Conservation (phyloP, 2,797 vertebrate species). For the Hapalemur alaotrensis region DNA sequence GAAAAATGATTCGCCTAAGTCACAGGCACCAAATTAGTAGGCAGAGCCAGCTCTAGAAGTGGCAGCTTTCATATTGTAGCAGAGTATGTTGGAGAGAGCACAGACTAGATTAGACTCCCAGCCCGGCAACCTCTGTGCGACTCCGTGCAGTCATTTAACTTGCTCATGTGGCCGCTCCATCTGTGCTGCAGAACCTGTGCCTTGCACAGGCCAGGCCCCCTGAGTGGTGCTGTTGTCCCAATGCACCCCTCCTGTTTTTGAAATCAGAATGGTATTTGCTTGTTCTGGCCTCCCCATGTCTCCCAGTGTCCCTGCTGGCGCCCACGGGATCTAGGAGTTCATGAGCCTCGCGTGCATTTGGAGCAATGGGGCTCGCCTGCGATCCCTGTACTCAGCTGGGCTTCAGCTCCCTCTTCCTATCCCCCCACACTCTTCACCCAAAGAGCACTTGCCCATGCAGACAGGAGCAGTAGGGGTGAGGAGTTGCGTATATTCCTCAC, state of each 20-base stretch:
- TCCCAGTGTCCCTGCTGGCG: neutral
- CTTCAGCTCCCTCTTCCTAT: neutral
- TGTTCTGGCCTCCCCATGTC: neutral
- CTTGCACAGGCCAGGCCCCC: accelerated
- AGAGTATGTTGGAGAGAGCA: neutral
- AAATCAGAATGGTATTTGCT: neutral
- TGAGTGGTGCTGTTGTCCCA: neutral
- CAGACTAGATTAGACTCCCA: neutral
- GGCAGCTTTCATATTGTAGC: neutral
- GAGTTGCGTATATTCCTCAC: accelerated
- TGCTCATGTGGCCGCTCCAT: neutral
- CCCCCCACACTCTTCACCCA: neutral
- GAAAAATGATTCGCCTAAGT: neutral
- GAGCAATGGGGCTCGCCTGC: neutral
- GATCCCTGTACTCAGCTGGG: neutral
- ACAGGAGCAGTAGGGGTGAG: neutral
- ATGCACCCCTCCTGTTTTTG: neutral
- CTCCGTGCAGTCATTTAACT: neutral
- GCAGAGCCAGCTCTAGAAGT: neutral
- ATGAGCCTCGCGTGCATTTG: neutral
- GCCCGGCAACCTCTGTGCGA: neutral
- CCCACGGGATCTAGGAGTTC: accelerated
- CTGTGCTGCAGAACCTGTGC: neutral
- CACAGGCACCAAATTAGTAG: neutral
- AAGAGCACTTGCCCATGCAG: neutral